Evolutionary conservation across 2,888 invertebrate genomes (phyloP), one percentile per base, ranked within the genome.

Genomic region (Cryptosula pallasiana): DNA sequence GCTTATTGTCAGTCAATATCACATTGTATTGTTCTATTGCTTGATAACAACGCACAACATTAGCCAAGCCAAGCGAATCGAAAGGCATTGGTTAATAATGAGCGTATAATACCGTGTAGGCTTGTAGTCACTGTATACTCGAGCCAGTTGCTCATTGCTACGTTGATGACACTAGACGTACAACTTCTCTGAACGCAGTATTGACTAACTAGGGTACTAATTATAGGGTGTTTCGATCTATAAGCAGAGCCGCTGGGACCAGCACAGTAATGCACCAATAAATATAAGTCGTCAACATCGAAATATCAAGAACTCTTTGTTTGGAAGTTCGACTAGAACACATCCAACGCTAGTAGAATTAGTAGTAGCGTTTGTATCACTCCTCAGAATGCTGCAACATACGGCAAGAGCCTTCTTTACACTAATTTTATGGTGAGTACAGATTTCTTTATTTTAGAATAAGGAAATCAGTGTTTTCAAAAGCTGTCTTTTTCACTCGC

Each of bases 1-100:
- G 13, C 3, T 32, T n/a, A 63, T 63, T 63, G 63, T 63, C 63
- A 63, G 63, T 63, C 63, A 63, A 63, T 34, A 25, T 27, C 27
- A 20, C 45, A 20, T 27, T 3, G 9, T n/a, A 63, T 63, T 63
- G 63, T 63, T 63, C 27, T 5, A 34, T 2, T 63, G 63, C 63
- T 63, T 63, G 63, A 63, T 63, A 63, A 63, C 13, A 63, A 63
- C 63, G 27, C 20, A 32, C 27, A 27, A 25, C 27, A 63, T 57
- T 57, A 45, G n/a, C 34, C 32, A 63, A 63, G 63, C 63, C 13
- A 63, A 32, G 32, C 63, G 20, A 29, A 45, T 45, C 45, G 45
- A 45, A 45, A 20, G 45, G 45, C 20, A 45, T 45, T 45, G 45
- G 45, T 45, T 45, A 45, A 45, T 45, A 45, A 13, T 20, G 20